These are phyloP conservation scores for Nasonia oneida DNA, from an alignment of 2,888 invertebrate genomes.

Conservation along the genomic window DNA sequence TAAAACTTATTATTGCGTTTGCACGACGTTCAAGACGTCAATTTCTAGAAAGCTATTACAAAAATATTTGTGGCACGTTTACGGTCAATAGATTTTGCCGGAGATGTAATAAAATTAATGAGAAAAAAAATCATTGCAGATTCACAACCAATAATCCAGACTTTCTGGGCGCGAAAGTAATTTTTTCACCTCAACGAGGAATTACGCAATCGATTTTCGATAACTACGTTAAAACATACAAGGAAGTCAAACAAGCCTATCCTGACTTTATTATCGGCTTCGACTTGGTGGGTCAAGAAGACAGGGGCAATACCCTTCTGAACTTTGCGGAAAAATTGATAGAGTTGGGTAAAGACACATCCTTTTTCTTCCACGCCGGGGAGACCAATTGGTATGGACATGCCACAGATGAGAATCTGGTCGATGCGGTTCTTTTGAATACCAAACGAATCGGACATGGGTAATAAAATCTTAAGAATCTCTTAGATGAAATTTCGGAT, in stretches of 20 bases:
- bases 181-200: constrained; percentile 84
- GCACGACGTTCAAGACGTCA: too few species aligned
- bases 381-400: constrained; percentile 89
- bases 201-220: constrained; percentile 78
- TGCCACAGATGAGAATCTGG: constrained; percentile 86
- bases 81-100: too few species aligned
- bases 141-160: constrained; percentile 83
- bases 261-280: constrained; percentile 88
- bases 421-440: constrained; percentile 88
- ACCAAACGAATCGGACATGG: constrained; percentile 90
- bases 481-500: not conserved
- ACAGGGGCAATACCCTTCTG: constrained; percentile 83
- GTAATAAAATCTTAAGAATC: constrained; percentile 71
- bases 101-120: not conserved
- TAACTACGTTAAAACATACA: constrained; percentile 67
- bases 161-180: constrained; percentile 85
- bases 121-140: constrained; percentile 65
- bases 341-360: constrained; percentile 72
- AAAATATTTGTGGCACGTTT: too few species aligned
- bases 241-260: constrained; percentile 79
- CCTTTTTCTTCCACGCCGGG: constrained; percentile 91
- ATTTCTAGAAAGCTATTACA: too few species aligned
- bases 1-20: too few species aligned
- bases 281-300: constrained; percentile 91
- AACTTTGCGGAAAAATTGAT: constrained; percentile 83